Evolutionary conservation across 2,888 invertebrate genomes (phyloP).

Genomic region (Limenitis arthemis): DNA sequence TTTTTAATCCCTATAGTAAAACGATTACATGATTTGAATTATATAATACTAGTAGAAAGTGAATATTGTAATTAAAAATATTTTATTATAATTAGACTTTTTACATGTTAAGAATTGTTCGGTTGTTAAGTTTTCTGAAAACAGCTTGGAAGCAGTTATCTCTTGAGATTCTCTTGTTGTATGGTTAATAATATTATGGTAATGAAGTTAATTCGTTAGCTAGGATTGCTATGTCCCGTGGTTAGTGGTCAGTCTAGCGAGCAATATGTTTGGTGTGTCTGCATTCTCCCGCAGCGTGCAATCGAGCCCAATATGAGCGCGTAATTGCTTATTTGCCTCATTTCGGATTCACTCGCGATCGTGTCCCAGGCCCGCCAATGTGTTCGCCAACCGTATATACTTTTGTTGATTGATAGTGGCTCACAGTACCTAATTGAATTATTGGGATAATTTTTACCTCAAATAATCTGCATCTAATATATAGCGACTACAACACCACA

Average conservation of each 20-base stretch:
- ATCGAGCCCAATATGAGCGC: conserved; percentile 57
- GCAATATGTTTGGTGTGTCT: conserved; percentile 37
- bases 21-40: too few species aligned
- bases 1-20: too few species aligned
- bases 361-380: conserved; percentile 35
- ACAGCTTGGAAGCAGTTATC: too few species aligned
- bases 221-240: not conserved
- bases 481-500: too few species aligned
- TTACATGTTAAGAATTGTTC: too few species aligned
- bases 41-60: too few species aligned
- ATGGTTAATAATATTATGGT: too few species aligned
- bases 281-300: conserved; percentile 51
- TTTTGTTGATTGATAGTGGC: conserved; percentile 16
- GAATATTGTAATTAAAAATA: too few species aligned
- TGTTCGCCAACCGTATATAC: conserved; percentile 25
- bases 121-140: too few species aligned
- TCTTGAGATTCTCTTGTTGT: too few species aligned
- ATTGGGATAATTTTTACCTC: not conserved
- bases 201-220: too few species aligned
- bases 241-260: conserved; percentile 18
- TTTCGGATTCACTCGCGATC: conserved; percentile 54
- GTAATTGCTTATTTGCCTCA: conserved; percentile 69
- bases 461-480: not conserved
- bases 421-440: not conserved
- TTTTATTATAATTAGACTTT: too few species aligned